Conservation (phyloP, 1,140 invertebrate genomes). For the Steinernema khuongi region DNA sequence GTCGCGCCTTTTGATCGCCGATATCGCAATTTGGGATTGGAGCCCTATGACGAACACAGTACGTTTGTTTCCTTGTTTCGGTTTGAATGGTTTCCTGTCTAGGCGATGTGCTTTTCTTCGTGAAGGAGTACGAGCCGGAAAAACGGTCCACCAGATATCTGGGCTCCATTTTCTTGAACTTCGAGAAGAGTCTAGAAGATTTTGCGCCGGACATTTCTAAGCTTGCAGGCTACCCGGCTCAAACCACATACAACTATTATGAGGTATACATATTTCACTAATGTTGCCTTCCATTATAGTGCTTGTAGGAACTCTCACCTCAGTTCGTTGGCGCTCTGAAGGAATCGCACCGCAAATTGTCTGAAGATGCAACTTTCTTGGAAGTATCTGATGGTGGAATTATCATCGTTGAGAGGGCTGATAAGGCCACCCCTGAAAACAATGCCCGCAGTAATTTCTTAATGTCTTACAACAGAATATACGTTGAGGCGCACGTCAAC, state of each 20-base stretch:
- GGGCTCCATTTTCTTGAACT: conserved; percentile 26
- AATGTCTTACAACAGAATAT: conserved; percentile 35
- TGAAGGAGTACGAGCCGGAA: conserved; percentile 35
- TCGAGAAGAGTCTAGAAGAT: background rate
- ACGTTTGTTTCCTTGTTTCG: background rate
- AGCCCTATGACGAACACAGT: conserved; percentile 18
- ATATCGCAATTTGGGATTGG: background rate
- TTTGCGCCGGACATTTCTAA: conserved; percentile 7
- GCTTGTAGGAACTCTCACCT: conserved; percentile 41
- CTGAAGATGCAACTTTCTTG: conserved; percentile 25
- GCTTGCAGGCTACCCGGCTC: conserved; percentile 15
- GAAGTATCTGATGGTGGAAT: conserved; percentile 44
- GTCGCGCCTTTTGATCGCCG: background rate
- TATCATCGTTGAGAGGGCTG: conserved; percentile 40
- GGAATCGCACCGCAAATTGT: conserved; percentile 29
- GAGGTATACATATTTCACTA: background rate
- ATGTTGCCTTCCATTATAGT: conserved; percentile 35
- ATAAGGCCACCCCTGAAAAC: conserved; percentile 19
- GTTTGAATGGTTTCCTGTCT: conserved; percentile 6
- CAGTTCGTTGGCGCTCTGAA: conserved; percentile 36
- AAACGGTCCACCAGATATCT: conserved; percentile 20
- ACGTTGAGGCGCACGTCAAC: conserved; percentile 40
- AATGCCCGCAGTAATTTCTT: conserved; percentile 42
- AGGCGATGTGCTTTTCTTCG: conserved; percentile 34
- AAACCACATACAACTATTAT: conserved; percentile 19